Conservation (phyloP, 1,140 invertebrate species). For the Drosophila truncata region DNA sequence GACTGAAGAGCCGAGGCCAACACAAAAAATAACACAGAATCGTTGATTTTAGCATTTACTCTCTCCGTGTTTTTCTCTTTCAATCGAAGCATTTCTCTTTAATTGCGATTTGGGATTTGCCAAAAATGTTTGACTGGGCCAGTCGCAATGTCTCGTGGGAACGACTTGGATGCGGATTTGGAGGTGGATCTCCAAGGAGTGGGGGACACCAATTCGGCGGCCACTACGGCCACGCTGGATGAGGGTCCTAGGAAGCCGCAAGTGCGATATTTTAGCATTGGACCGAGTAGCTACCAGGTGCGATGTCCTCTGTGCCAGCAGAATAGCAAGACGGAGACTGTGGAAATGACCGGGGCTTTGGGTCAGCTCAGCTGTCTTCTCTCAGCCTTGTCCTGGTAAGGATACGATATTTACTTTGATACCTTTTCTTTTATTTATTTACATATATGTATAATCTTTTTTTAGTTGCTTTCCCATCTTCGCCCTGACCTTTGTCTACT, state of each 20-base stretch:
- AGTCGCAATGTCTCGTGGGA: constrained; percentile 64
- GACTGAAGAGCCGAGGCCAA: constrained; percentile 32
- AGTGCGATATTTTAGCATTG: constrained; percentile 71
- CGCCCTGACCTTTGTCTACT: constrained; percentile 70
- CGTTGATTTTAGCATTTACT: constrained; percentile 17
- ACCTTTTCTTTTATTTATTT: neutral
- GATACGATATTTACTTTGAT: neutral
- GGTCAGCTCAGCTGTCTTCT: constrained; percentile 76
- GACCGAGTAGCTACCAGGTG: constrained; percentile 68
- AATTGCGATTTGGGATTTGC: neutral
- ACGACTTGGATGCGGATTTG: constrained; percentile 67
- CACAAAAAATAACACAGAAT: constrained; percentile 1
- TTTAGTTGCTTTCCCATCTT: constrained; percentile 79
- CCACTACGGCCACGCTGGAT: constrained; percentile 57
- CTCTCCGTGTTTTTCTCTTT: constrained; percentile 27
- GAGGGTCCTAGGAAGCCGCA: constrained; percentile 54
- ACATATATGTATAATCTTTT: too few relatives aligned
- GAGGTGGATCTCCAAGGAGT: constrained; percentile 41
- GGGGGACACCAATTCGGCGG: constrained; percentile 46
- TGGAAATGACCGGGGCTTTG: constrained; percentile 67
- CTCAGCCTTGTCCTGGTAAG: constrained; percentile 71
- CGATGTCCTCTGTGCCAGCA: constrained; percentile 71
- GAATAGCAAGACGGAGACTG: constrained; percentile 60
- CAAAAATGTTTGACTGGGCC: constrained; percentile 23
- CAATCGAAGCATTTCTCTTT: constrained; percentile 27